Percentiles rank a stretch among this genome's conserved stretches.
Evolutionary conservation across 2,797 vertebrate genomes (phyloP).

Genomic region (Manis pentadactyla): DNA sequence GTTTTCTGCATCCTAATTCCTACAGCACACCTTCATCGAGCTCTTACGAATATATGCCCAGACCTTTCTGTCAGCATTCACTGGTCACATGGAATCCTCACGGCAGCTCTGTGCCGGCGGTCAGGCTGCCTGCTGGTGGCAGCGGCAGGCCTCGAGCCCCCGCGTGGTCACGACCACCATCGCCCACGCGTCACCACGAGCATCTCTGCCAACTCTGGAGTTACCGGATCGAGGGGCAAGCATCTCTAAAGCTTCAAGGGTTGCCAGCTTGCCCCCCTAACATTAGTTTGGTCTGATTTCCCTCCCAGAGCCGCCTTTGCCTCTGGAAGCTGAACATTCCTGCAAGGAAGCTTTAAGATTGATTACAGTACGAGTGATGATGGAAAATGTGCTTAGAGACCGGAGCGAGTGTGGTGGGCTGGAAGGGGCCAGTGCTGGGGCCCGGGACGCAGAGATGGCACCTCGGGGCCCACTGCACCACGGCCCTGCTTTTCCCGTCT

Average conservation of each 20-base stretch:
- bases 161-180: fast-evolving
- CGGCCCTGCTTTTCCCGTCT: fast-evolving
- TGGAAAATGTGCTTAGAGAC: not conserved
- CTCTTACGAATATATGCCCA: fast-evolving
- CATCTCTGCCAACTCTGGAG: not conserved
- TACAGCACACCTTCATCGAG: fast-evolving
- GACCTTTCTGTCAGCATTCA: fast-evolving
- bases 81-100: fast-evolving
- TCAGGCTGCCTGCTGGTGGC: fast-evolving
- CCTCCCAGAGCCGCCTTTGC: fast-evolving
- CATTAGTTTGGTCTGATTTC: fast-evolving
- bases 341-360: too few relatives aligned
- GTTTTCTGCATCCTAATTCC: fast-evolving
- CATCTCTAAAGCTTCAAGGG: fast-evolving
- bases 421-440: not conserved
- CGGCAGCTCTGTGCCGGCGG: fast-evolving
- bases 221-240: fast-evolving
- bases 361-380: fast-evolving
- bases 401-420: fast-evolving
- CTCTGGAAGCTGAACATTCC: not conserved
- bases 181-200: fast-evolving
- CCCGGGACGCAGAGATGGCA: fast-evolving
- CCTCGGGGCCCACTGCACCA: fast-evolving
- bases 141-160: fast-evolving
- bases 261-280: fast-evolving